These are phyloP conservation scores for Diplosoma virens DNA, from an alignment of 23 tunicate species.

Conservation along the genomic window DNA sequence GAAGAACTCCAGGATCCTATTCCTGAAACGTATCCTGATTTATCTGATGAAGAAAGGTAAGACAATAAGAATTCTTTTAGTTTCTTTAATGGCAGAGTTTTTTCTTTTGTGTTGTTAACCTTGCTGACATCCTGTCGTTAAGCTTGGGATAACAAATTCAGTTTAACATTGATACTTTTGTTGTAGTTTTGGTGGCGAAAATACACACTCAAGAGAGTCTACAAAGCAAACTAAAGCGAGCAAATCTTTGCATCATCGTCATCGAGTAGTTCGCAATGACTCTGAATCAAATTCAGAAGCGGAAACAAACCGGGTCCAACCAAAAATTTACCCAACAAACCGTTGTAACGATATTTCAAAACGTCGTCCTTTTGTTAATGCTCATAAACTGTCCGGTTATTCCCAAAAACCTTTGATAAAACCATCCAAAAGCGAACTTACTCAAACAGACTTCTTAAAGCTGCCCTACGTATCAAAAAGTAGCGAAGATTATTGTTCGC, in stretches of 20 bases:
- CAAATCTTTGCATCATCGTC: too few species aligned
- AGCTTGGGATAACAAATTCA: too few species aligned
- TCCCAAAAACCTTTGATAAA: neutral
- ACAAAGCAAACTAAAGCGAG: too few species aligned
- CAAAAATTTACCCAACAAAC: constrained; percentile 1
- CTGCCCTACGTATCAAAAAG: constrained; percentile 43
- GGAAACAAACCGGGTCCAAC: neutral
- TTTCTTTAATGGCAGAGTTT: neutral
- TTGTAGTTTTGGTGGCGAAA: too few species aligned
- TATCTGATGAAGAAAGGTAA: constrained; percentile 86
- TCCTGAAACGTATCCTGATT: constrained; percentile 56
- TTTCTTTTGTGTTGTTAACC: neutral
- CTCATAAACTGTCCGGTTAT: constrained; percentile 7
- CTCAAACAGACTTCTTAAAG: constrained; percentile 12
- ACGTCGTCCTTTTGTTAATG: neutral
- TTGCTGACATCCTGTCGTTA: too few species aligned
- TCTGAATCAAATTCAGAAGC: too few species aligned
- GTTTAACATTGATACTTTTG: too few species aligned
- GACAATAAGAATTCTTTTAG: neutral
- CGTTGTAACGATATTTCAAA: neutral
- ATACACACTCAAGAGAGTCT: too few species aligned
- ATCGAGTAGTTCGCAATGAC: too few species aligned
- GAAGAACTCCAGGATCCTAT: constrained; percentile 71
- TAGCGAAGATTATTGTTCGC: neutral
- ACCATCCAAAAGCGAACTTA: constrained; percentile 27